These are phyloP conservation scores for Drosophila histrio DNA, from an alignment of 2,888 invertebrate genomes.

Conservation along the genomic window DNA sequence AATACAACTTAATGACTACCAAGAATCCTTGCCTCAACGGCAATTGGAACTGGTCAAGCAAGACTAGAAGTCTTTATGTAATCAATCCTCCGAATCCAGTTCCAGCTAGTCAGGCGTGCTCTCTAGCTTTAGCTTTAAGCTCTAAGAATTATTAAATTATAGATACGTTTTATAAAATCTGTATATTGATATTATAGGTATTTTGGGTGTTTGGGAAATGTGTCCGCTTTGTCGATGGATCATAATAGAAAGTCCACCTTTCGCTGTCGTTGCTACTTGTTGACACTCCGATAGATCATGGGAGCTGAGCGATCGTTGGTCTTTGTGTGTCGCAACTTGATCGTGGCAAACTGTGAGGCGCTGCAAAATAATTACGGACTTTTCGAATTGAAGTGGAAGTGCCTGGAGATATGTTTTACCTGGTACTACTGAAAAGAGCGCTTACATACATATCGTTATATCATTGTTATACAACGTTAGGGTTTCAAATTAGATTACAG, in stretches of 20 bases:
- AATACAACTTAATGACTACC: conserved; percentile 77
- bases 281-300: conserved; percentile 85
- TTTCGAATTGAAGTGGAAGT: conserved; percentile 34
- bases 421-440: conserved; percentile 26
- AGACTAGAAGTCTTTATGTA: conserved; percentile 28
- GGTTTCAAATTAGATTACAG: conserved; percentile 18
- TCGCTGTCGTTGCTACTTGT: conserved; percentile 78
- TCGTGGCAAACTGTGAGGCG: conserved; percentile 94
- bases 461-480: neutral
- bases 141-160: neutral
- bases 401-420: neutral
- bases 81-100: conserved; percentile 12
- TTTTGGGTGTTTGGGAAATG: conserved; percentile 1
- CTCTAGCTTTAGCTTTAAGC: conserved; percentile 18
- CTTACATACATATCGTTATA: conserved; percentile 14
- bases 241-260: conserved; percentile 71
- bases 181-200: conserved; percentile 1
- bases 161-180: conserved; percentile 26
- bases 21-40: conserved; percentile 59
- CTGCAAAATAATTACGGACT: conserved; percentile 85
- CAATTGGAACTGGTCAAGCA: conserved; percentile 44
- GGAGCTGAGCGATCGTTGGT: conserved; percentile 94
- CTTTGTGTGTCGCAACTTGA: conserved; percentile 94
- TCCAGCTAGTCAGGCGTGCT: conserved; percentile 22
- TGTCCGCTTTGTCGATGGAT: conserved; percentile 25